Evolutionary conservation across 2,113 vertebrate species (phyloP).

Genomic region (Heterocephalus glaber): DNA sequence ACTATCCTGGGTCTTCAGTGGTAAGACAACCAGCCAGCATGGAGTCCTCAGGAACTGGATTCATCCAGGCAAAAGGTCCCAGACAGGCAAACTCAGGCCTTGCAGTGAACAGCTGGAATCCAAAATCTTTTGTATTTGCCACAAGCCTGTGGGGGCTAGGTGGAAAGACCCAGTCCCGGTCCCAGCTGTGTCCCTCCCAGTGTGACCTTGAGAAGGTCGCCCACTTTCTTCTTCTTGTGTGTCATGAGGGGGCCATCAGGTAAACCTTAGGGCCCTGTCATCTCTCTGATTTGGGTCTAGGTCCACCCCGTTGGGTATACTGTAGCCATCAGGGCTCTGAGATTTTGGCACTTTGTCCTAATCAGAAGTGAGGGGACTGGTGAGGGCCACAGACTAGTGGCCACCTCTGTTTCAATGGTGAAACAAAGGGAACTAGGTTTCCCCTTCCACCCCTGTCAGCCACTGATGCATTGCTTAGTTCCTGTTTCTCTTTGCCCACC

Average conservation of each 20-base stretch:
- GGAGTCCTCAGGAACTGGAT: neutral
- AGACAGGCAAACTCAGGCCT: neutral
- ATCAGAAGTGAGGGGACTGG: neutral
- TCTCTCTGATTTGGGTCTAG: neutral
- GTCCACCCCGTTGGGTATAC: too few species aligned
- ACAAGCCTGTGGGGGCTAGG: neutral
- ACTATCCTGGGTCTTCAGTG: neutral
- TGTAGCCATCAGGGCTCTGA: neutral
- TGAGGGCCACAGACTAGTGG: neutral
- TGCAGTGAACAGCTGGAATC: neutral
- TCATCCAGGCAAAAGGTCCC: neutral
- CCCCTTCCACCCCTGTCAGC: constrained; percentile 48
- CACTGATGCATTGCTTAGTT: constrained; percentile 58
- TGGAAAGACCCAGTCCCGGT: neutral
- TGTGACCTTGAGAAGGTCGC: neutral
- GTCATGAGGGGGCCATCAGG: too few species aligned
- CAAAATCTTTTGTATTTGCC: neutral
- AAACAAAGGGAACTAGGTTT: constrained; percentile 15
- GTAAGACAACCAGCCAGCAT: neutral
- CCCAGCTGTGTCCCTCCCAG: neutral
- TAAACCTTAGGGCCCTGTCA: neutral
- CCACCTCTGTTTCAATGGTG: neutral
- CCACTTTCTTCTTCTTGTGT: neutral
- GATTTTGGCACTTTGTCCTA: neutral
- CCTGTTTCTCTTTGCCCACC: constrained; percentile 71